Conservation (phyloP, 2,113 vertebrate genomes). For the Fulica atra region DNA sequence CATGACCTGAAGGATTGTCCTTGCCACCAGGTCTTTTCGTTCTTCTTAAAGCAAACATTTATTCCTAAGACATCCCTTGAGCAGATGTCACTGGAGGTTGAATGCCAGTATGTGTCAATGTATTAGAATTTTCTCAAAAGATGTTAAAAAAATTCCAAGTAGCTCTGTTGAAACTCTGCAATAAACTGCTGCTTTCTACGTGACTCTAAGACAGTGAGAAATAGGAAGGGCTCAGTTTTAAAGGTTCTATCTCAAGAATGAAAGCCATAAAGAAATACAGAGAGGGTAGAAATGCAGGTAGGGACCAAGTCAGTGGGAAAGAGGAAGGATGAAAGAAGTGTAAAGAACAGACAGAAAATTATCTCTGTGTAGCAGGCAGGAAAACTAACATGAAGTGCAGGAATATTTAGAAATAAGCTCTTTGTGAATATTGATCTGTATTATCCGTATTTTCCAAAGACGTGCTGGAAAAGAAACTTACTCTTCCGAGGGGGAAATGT, state of each 20-base stretch:
- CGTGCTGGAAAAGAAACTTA: neutral
- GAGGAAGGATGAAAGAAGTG: neutral
- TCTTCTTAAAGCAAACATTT: neutral
- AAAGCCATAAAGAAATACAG: neutral
- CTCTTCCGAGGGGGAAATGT: neutral
- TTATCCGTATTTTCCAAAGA: neutral
- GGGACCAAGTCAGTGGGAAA: neutral
- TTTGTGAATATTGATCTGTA: neutral
- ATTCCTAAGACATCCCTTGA: neutral
- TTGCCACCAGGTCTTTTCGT: neutral
- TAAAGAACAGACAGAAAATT: neutral
- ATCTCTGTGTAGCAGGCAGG: neutral
- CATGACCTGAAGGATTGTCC: neutral
- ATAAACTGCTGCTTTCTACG: neutral
- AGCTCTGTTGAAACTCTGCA: neutral
- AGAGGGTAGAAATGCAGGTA: neutral
- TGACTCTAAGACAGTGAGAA: neutral
- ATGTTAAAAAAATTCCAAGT: neutral
- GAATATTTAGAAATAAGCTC: neutral
- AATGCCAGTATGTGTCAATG: neutral
- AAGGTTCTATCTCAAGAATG: neutral
- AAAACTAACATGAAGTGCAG: neutral
- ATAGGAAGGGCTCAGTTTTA: neutral
- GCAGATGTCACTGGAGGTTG: neutral
- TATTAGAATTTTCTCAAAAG: neutral